Percentiles rank a stretch among this genome's conserved stretches.
Evolutionary conservation across 2,797 vertebrate species (phyloP).

Genomic region (Crocodylus rhombifer): DNA sequence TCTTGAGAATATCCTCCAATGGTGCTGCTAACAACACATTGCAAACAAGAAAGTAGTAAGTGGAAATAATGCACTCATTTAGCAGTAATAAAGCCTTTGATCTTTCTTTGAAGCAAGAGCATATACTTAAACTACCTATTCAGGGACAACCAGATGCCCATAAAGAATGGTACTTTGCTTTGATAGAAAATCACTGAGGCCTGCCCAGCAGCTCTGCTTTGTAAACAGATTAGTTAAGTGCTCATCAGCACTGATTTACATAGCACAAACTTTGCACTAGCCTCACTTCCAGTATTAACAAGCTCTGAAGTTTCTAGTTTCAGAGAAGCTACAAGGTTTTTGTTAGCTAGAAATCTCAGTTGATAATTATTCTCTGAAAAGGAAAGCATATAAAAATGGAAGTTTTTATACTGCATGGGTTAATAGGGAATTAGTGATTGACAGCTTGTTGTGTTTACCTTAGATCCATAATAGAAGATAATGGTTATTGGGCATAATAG

Average conservation of each 20-base stretch:
- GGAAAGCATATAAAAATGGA: slow-evolving; percentile 31
- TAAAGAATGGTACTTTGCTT: slow-evolving; percentile 84
- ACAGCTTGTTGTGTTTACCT: slow-evolving; percentile 14
- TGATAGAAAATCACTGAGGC: slow-evolving; percentile 84
- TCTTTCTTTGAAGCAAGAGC: slow-evolving; percentile 84
- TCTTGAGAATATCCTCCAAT: slow-evolving; percentile 78
- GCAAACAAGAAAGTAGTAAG: slow-evolving; percentile 84
- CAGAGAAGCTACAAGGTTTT: slow-evolving; percentile 62
- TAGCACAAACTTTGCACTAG: slow-evolving; percentile 73
- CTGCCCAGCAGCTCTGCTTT: slow-evolving; percentile 85
- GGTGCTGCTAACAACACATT: slow-evolving; percentile 83
- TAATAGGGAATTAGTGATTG: slow-evolving; percentile 38
- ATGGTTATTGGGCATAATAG: neutral
- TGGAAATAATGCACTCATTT: slow-evolving; percentile 84
- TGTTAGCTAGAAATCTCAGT: slow-evolving; percentile 43
- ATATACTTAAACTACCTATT: slow-evolving; percentile 84
- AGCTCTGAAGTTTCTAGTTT: slow-evolving; percentile 72
- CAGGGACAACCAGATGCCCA: slow-evolving; percentile 85
- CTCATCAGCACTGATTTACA: slow-evolving; percentile 84
- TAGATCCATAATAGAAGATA: neutral
- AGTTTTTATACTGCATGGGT: slow-evolving; percentile 25
- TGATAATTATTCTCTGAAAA: slow-evolving; percentile 68
- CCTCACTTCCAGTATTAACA: slow-evolving; percentile 75
- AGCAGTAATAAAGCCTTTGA: slow-evolving; percentile 87
- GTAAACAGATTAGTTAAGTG: slow-evolving; percentile 87